Conservation (phyloP, 2,113 vertebrate species). For the Sialia sialis region DNA sequence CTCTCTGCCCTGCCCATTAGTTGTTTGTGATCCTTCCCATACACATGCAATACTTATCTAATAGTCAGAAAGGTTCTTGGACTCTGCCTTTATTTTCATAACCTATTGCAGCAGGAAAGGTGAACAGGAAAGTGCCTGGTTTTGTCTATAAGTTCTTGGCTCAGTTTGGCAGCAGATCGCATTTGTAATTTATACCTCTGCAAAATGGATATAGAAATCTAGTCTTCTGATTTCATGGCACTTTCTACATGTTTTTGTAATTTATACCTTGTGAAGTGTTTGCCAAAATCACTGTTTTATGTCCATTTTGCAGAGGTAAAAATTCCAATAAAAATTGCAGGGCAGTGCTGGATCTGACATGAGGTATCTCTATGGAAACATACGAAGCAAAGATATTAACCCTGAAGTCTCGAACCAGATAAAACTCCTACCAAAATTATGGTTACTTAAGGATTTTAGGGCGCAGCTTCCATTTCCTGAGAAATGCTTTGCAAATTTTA, state of each 20-base stretch:
- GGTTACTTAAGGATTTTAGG: background rate
- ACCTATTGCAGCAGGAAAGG: background rate
- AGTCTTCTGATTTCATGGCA: background rate
- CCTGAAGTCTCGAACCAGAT: background rate
- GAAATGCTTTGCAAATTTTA: background rate
- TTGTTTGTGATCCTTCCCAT: background rate
- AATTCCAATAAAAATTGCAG: background rate
- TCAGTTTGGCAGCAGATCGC: background rate
- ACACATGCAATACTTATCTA: background rate
- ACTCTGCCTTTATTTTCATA: background rate
- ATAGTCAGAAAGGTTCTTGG: background rate
- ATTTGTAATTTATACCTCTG: background rate
- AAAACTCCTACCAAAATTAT: background rate
- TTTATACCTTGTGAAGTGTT: background rate
- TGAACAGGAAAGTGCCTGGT: background rate
- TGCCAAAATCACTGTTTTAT: background rate
- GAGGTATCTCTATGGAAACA: background rate
- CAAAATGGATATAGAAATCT: background rate
- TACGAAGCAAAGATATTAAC: background rate
- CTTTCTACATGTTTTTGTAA: background rate
- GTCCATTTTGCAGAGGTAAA: background rate
- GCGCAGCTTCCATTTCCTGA: background rate
- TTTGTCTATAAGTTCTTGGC: background rate
- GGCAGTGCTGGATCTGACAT: background rate
- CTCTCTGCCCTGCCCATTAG: background rate